These are phyloP conservation scores for Anastatus disparis DNA, from an alignment of 1,140 invertebrate genomes.

Conservation along the genomic window DNA sequence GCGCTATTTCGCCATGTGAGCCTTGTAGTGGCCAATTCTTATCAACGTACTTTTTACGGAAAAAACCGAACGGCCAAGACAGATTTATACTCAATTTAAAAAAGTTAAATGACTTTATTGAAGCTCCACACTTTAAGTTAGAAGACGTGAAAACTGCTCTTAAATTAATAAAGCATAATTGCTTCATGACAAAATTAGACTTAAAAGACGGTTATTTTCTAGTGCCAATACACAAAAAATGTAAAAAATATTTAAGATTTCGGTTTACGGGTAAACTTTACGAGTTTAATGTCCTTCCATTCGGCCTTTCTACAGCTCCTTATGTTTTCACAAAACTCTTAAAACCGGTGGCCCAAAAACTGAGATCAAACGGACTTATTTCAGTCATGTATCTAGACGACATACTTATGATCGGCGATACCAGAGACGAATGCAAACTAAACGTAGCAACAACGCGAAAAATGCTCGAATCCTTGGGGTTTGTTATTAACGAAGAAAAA, in stretches of 20 bases:
- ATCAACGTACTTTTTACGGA: slow-evolving; percentile 18
- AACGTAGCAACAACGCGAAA: neutral
- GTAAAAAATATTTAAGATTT: slow-evolving; percentile 32
- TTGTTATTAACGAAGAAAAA: slow-evolving; percentile 34
- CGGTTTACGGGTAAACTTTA: slow-evolving; percentile 25
- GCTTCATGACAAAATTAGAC: slow-evolving; percentile 25
- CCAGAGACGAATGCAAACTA: neutral
- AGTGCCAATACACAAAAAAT: slow-evolving; percentile 9
- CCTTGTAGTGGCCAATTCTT: neutral
- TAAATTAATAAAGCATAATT: neutral
- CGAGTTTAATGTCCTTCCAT: slow-evolving; percentile 27
- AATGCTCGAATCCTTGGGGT: slow-evolving; percentile 23
- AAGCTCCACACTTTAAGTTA: slow-evolving; percentile 28
- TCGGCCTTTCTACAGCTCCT: slow-evolving; percentile 31
- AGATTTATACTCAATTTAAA: slow-evolving; percentile 37
- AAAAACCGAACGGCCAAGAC: slow-evolving; percentile 13
- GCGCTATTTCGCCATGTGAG: neutral
- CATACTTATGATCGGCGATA: slow-evolving; percentile 6
- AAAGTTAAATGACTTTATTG: slow-evolving; percentile 31
- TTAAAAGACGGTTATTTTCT: slow-evolving; percentile 33
- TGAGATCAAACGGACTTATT: neutral
- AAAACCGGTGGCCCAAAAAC: slow-evolving; percentile 14
- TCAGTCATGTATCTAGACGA: slow-evolving; percentile 33
- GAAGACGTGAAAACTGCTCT: slow-evolving; percentile 1
- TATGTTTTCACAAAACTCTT: slow-evolving; percentile 33